Evolutionary conservation across 2,888 invertebrate genomes (phyloP).

Genomic region (Drosophila testacea): DNA sequence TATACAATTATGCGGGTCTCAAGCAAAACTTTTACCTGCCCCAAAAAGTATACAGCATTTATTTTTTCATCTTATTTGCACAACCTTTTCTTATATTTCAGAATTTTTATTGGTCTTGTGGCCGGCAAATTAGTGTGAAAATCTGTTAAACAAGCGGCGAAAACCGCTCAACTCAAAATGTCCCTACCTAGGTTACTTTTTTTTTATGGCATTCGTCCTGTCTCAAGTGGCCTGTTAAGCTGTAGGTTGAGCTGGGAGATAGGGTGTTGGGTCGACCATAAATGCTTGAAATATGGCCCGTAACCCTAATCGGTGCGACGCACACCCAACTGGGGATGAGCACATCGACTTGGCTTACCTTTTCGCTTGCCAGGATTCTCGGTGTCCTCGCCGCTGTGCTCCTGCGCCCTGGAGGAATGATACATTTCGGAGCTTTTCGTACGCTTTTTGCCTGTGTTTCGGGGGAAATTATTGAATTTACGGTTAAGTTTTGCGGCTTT

Average conservation of each 20-base stretch:
- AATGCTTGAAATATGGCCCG: slow-evolving; percentile 75
- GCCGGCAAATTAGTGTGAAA: slow-evolving; percentile 78
- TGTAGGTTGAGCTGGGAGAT: slow-evolving; percentile 3
- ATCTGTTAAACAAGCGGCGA: slow-evolving; percentile 71
- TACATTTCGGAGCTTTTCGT: slow-evolving; percentile 84
- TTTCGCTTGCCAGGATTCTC: slow-evolving; percentile 85
- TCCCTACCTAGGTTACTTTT: slow-evolving; percentile 34
- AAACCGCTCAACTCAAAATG: slow-evolving; percentile 49
- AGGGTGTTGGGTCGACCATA: slow-evolving; percentile 38
- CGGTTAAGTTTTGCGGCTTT: slow-evolving; percentile 45
- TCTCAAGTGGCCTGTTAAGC: slow-evolving; percentile 81
- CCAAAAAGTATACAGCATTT: slow-evolving; percentile 51
- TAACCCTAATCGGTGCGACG: slow-evolving; percentile 75
- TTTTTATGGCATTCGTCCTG: slow-evolving; percentile 57
- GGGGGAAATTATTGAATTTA: slow-evolving; percentile 56
- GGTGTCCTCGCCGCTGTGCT: slow-evolving; percentile 83
- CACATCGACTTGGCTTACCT: slow-evolving; percentile 78
- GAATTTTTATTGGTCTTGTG: slow-evolving; percentile 41
- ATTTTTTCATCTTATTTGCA: slow-evolving; percentile 28
- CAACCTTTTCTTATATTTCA: slow-evolving; percentile 35
- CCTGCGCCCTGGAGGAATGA: slow-evolving; percentile 83
- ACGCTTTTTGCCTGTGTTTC: slow-evolving; percentile 81
- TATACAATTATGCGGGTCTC: slow-evolving; percentile 71
- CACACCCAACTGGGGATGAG: slow-evolving; percentile 45
- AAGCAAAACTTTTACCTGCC: slow-evolving; percentile 62